phyloP scores from a whole-genome alignment of 2,888 invertebrate genomes.

The Acanthacorydalis orientalis region DNA sequence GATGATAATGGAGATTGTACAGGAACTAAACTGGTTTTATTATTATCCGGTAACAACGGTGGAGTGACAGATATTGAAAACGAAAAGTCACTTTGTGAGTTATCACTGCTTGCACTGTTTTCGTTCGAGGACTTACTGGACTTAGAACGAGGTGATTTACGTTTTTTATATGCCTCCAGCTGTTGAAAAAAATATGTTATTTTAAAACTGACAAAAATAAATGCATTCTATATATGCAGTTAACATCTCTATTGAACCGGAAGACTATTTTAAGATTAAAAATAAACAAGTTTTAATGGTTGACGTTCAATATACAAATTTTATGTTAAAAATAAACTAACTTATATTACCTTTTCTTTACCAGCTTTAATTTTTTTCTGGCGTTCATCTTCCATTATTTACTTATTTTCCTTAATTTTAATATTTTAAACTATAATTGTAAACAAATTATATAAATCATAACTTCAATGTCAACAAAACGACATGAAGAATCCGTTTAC shows the following conservation, averaged over 20 bases:
- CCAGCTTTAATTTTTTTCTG: slow-evolving; percentile 10
- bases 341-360: slow-evolving; percentile 10
- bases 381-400: slow-evolving; percentile 11
- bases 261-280: not conserved
- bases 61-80: slow-evolving; percentile 10
- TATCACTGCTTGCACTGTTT: slow-evolving; percentile 4
- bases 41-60: slow-evolving; percentile 10
- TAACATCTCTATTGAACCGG: not conserved
- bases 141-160: slow-evolving; percentile 1
- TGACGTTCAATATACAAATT: not conserved
- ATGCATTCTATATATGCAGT: not conserved
- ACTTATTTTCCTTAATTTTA: not conserved
- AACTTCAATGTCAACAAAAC: no score
- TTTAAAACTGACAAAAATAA: not conserved
- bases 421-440: no score
- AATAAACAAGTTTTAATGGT: not conserved
- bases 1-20: no score
- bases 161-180: slow-evolving; percentile 10
- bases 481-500: no score
- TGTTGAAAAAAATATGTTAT: slow-evolving; percentile 7
- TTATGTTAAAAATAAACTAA: not conserved
- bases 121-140: not conserved
- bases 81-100: slow-evolving; percentile 10
- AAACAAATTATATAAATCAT: no score
- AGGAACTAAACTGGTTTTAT: no score